phyloP scores from a whole-genome alignment of 2,113 vertebrate species.

The Periophthalmodon schlosseri region DNA sequence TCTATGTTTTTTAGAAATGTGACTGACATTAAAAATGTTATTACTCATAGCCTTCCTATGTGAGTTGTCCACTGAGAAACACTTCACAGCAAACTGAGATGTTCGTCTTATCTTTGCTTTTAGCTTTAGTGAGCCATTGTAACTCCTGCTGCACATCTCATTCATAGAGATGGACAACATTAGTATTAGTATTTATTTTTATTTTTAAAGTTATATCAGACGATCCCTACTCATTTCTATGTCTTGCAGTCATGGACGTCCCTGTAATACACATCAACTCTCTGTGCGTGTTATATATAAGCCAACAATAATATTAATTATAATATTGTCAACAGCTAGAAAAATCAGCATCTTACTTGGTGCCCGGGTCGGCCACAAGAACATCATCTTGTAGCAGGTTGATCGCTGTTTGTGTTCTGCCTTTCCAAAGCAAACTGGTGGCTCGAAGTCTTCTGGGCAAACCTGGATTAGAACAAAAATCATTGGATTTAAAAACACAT shows the following conservation, averaged over 20 bases:
- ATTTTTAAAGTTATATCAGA: too few species aligned
- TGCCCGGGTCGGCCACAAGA: conserved; percentile 88
- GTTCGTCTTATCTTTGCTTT: too few species aligned
- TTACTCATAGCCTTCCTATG: not conserved
- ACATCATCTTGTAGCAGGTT: conserved; percentile 86
- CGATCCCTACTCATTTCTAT: too few species aligned
- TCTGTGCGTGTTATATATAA: not conserved
- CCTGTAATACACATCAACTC: not conserved
- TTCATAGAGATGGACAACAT: too few species aligned
- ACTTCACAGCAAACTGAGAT: too few species aligned
- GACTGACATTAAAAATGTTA: not conserved
- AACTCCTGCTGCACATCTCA: too few species aligned
- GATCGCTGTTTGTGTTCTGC: conserved; percentile 85
- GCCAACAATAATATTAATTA: too few species aligned
- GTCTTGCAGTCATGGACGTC: not conserved
- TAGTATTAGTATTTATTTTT: too few species aligned
- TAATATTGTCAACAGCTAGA: not conserved
- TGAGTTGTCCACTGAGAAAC: too few species aligned
- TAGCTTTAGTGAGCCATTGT: too few species aligned
- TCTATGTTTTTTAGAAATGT: too few species aligned
- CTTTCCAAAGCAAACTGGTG: conserved; percentile 88
- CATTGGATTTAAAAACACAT: too few species aligned
- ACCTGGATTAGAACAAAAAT: conserved; percentile 69
- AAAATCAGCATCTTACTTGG: conserved; percentile 77
- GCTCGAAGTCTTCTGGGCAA: conserved; percentile 85